Conservation (phyloP, 2,888 invertebrate genomes). For the Sericinus montela region DNA sequence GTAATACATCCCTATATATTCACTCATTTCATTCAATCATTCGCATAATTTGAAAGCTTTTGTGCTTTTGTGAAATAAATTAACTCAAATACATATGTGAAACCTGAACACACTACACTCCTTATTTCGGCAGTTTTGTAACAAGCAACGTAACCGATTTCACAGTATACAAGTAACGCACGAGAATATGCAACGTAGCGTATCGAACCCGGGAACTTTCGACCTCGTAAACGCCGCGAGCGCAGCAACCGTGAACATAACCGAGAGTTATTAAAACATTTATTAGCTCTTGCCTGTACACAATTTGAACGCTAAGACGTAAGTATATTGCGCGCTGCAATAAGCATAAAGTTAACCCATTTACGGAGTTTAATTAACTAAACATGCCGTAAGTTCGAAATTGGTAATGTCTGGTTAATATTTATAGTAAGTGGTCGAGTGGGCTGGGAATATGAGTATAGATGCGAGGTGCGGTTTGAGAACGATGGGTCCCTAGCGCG, state of each 20-base stretch:
- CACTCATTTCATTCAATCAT: no score
- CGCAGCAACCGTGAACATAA: background rate
- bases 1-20: no score
- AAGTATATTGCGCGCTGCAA: background rate
- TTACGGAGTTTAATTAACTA: constrained; percentile 15
- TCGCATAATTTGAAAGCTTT: no score
- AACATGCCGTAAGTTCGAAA: constrained; percentile 5
- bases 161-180: background rate
- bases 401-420: constrained; percentile 13
- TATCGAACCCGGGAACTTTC: background rate
- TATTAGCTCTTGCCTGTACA: background rate
- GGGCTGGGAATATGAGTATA: background rate
- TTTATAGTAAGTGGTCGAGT: constrained; percentile 2
- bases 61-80: no score
- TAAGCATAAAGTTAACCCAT: constrained; percentile 8
- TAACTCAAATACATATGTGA: no score
- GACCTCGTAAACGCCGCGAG: background rate
- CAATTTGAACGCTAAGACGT: background rate
- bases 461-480: no score
- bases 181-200: background rate
- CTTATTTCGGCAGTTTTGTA: no score
- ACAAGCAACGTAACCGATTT: background rate
- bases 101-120: no score
- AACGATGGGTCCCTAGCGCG: no score
- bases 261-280: background rate